These are phyloP conservation scores for Leptinotarsa lineolata DNA, from an alignment of 1,140 invertebrate species.

Conservation along the genomic window DNA sequence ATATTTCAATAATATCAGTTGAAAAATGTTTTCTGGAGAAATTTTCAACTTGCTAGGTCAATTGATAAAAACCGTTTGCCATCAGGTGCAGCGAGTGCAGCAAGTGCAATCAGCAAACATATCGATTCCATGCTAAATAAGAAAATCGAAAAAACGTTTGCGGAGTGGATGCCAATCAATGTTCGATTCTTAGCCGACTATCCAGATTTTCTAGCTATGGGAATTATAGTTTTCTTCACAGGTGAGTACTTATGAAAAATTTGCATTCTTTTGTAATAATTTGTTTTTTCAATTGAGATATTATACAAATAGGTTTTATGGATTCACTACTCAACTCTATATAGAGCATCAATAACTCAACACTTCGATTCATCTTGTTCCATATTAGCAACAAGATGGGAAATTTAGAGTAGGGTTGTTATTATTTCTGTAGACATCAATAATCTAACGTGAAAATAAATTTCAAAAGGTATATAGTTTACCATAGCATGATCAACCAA, in stretches of 20 bases:
- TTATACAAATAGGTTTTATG: no score
- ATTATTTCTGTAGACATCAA: background rate
- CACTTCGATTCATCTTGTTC: no score
- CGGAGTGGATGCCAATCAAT: constrained; percentile 71
- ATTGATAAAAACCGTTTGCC: constrained; percentile 24
- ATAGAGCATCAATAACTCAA: no score
- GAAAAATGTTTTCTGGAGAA: no score
- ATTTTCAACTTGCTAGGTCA: constrained; percentile 35
- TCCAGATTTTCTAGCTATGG: constrained; percentile 81
- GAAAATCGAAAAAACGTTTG: constrained; percentile 71
- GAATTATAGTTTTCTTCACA: constrained; percentile 69
- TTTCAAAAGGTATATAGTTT: no score
- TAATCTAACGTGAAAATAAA: background rate
- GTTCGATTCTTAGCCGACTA: constrained; percentile 76
- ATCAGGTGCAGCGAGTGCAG: constrained; percentile 85
- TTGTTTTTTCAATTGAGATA: no score
- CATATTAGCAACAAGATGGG: no score
- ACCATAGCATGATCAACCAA: no score
- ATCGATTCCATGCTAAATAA: constrained; percentile 81
- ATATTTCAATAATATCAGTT: no score
- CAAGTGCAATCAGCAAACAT: constrained; percentile 86
- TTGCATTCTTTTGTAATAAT: no score
- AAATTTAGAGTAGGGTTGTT: background rate
- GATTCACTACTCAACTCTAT: no score
- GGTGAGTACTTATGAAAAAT: constrained; percentile 51